Evolutionary conservation across 2,888 invertebrate species (phyloP), one percentile per base, ranked within the genome.

Genomic region (Catocala nupta): DNA sequence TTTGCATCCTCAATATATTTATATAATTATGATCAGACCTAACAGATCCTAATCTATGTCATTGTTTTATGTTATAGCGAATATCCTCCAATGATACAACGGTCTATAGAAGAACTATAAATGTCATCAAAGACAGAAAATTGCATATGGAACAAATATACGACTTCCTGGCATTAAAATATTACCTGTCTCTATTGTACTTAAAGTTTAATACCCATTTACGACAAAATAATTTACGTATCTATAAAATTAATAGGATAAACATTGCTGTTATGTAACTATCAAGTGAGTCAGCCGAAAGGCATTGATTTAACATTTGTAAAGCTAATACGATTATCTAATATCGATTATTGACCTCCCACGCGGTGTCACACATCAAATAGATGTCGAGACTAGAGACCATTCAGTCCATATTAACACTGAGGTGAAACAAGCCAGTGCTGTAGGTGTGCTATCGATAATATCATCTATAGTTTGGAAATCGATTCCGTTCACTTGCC

Each of bases 271-370:
- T 85, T 80, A 82, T 71, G 81, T 81, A 86, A 85, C 78, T 80
- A 78, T 74, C 78, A 83, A 81, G 82, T 88, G 89, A 88, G 81
- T 87, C 88, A 88, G 87, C 82, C 76, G 77, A 79, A 78, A 81
- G 73, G 80, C 83, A 85, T 87, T 83, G 81, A 78, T 83, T 81
- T 78, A 82, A 86, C 88, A 87, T 88, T 88, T 89, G 87, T 89
- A 82, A 86, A 85, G 74, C 81, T 86, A 89, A 89, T 88, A 83
- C 85, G 84, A 89, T 91, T 92, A 92, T 91, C 90, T 90, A 91
- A 91, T 89, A 90, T 89, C 90, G 87, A 88, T 91, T 87, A 83
- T 82, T 63, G 84, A 83, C 83, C 86, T 84, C 90, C 90, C 89
- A 90, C 91, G 85, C 86, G 51, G 70, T 88, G 87, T 87, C 88